A percentile compares a stretch with the other conserved stretches of the same genome.
Conservation (phyloP, 2,797 vertebrate genomes). For the Nyctalus aviator region DNA sequence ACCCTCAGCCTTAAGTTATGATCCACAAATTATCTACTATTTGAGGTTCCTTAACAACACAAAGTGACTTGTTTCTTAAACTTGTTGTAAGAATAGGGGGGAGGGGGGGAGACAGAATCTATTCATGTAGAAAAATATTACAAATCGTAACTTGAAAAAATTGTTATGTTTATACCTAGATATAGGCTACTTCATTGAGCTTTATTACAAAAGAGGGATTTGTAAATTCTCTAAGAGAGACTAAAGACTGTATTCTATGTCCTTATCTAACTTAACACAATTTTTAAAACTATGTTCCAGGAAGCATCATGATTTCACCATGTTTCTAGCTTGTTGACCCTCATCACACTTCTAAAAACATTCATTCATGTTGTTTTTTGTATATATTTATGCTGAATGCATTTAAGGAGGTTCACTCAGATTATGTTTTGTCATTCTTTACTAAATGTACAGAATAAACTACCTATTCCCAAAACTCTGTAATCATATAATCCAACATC, state of each 20-base stretch:
- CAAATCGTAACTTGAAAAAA: not conserved
- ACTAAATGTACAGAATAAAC: not conserved
- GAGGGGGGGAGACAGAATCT: not conserved
- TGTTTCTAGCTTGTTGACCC: not conserved
- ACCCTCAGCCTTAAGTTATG: not conserved
- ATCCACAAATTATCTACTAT: not conserved
- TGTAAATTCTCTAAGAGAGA: not conserved
- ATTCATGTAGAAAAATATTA: not conserved
- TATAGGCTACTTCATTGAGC: not conserved
- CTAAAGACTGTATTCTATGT: not conserved
- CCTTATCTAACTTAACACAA: not conserved
- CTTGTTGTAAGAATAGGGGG: not conserved
- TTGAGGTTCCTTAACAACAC: not conserved
- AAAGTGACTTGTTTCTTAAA: not conserved
- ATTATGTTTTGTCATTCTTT: not conserved
- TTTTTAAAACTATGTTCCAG: not conserved
- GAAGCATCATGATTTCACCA: not conserved
- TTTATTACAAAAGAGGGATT: not conserved
- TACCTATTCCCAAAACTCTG: not conserved
- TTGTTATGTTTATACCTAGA: not conserved
- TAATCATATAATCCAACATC: not conserved
- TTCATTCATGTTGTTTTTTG: not conserved
- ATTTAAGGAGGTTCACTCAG: not conserved
- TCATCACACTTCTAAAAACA: not conserved
- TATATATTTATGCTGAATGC: not conserved